These are phyloP conservation scores for Hyphantria cunea DNA, from an alignment of 1,140 invertebrate species.

Conservation along the genomic window DNA sequence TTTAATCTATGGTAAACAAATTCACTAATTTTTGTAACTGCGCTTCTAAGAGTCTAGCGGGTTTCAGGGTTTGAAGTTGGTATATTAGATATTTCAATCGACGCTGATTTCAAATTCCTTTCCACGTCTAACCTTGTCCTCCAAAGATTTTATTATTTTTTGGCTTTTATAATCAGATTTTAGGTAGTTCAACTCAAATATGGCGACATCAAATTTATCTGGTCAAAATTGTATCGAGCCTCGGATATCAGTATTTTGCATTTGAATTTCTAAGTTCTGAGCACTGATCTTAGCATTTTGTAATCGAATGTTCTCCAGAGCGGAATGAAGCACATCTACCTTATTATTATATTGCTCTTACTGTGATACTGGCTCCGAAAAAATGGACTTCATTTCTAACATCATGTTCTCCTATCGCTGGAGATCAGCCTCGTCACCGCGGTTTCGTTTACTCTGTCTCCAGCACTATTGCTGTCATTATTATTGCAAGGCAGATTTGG, in stretches of 20 bases:
- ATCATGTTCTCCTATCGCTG: not conserved
- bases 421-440: too few species aligned
- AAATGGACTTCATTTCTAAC: not conserved
- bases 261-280: not conserved
- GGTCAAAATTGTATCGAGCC: not conserved
- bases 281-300: not conserved
- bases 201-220: not conserved
- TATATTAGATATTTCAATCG: not conserved
- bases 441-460: too few species aligned
- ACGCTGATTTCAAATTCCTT: not conserved
- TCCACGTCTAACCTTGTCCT: not conserved
- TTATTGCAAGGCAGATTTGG: too few species aligned
- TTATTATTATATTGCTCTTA: not conserved
- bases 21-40: not conserved
- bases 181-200: not conserved
- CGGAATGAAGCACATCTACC: not conserved
- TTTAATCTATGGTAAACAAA: not conserved
- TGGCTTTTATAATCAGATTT: not conserved
- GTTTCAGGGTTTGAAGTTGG: not conserved
- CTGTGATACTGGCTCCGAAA: not conserved
- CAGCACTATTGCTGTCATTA: too few species aligned
- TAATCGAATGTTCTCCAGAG: not conserved
- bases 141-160: not conserved
- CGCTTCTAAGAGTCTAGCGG: not conserved
- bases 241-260: not conserved